A percentile compares a stretch with the other conserved stretches of the same genome.
Evolutionary conservation across 1,140 invertebrate genomes (phyloP).

Genomic region (Anastrepha ludens): DNA sequence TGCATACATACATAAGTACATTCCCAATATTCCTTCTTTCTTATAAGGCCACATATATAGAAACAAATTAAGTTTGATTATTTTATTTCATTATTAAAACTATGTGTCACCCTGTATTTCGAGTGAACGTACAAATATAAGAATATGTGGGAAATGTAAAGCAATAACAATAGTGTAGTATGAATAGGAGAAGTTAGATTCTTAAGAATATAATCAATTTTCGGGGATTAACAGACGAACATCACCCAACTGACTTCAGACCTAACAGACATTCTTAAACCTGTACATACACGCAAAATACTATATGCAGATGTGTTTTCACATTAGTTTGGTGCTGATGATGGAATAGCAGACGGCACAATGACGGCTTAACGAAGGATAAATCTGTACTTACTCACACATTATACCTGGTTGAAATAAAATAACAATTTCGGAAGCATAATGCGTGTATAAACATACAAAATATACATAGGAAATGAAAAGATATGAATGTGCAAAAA

Average conservation of each 20-base stretch:
- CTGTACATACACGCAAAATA: background rate
- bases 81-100: too few relatives aligned
- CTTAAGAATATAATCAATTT: conserved; percentile 49
- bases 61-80: too few relatives aligned
- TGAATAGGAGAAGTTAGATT: background rate
- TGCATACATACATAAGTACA: background rate
- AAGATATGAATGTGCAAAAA: background rate
- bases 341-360: background rate
- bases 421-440: background rate
- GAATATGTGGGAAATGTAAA: background rate
- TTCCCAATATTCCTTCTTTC: too few relatives aligned
- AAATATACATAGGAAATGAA: background rate
- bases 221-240: conserved; percentile 21
- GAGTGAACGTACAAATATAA: background rate
- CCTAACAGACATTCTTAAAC: background rate
- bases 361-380: background rate
- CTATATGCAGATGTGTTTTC: background rate
- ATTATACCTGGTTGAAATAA: background rate
- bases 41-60: too few relatives aligned
- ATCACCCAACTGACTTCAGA: background rate
- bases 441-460: background rate
- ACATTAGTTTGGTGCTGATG: background rate
- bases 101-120: too few relatives aligned
- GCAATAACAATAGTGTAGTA: background rate
- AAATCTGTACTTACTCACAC: background rate